Conservation (phyloP, 2,113 vertebrate genomes). For the Lampris megalopsis region DNA sequence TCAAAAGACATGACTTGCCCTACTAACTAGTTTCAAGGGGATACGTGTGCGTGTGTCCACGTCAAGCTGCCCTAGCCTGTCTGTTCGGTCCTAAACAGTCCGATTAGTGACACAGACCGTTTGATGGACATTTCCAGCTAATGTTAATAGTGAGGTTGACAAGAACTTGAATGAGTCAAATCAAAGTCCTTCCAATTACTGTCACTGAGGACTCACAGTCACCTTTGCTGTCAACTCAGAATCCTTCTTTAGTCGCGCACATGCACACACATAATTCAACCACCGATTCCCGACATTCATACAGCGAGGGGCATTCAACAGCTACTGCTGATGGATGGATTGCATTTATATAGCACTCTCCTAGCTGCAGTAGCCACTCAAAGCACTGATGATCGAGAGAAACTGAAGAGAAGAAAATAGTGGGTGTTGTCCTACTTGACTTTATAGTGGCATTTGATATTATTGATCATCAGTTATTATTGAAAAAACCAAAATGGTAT, state of each 20-base stretch:
- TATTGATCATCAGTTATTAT: too few species aligned
- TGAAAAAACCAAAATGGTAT: too few species aligned
- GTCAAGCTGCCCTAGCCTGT: constrained; percentile 13
- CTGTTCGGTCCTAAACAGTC: constrained; percentile 25
- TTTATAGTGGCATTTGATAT: too few species aligned
- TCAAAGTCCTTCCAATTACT: constrained; percentile 4
- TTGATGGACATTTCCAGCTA: constrained; percentile 29
- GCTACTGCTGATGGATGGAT: too few species aligned
- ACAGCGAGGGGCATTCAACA: too few species aligned
- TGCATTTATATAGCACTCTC: too few species aligned
- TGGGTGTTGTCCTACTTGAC: too few species aligned
- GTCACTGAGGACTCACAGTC: neutral
- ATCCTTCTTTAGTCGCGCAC: neutral
- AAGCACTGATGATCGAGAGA: too few species aligned
- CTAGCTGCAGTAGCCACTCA: too few species aligned
- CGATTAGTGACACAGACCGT: constrained; percentile 42
- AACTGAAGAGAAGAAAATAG: too few species aligned
- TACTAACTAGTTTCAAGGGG: constrained; percentile 19
- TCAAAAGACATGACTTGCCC: constrained; percentile 11
- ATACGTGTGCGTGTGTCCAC: neutral
- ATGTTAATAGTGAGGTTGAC: constrained; percentile 1
- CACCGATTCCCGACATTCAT: too few species aligned
- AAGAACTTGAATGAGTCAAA: constrained; percentile 26
- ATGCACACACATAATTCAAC: neutral
- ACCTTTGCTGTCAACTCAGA: constrained; percentile 10